These are phyloP conservation scores for Festucalex cinctus DNA, from an alignment of 2,113 vertebrate genomes.

Conservation along the genomic window DNA sequence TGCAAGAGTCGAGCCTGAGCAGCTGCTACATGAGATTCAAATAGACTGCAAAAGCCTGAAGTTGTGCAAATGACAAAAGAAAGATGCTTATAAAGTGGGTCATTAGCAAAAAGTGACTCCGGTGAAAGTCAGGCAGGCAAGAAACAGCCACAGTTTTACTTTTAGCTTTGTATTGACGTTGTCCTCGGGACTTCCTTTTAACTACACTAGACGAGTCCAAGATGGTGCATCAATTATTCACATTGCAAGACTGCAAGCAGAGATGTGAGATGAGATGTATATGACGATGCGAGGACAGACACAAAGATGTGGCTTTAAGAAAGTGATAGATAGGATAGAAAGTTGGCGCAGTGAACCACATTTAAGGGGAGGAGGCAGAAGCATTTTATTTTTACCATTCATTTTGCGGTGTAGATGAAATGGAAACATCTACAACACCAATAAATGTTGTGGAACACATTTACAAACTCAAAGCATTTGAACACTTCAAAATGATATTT, in stretches of 20 bases:
- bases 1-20: constrained; percentile 19
- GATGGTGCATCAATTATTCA: constrained; percentile 67
- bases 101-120: constrained; percentile 39
- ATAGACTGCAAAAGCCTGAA: constrained; percentile 14
- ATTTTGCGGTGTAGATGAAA: not conserved
- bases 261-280: constrained; percentile 39
- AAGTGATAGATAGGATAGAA: constrained; percentile 3
- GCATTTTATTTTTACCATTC: not conserved
- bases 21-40: constrained; percentile 6
- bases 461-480: not conserved
- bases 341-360: constrained; percentile 5
- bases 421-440: not conserved
- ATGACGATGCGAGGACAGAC: constrained; percentile 2
- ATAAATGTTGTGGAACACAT: not conserved
- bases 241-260: constrained; percentile 37
- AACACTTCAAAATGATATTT: not conserved
- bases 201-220: constrained; percentile 55
- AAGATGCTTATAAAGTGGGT: constrained; percentile 43
- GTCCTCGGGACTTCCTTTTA: constrained; percentile 60
- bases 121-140: constrained; percentile 24
- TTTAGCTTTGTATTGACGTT: constrained; percentile 57
- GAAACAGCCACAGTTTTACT: constrained; percentile 32
- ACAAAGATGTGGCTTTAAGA: constrained; percentile 19
- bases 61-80: constrained; percentile 8
- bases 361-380: constrained; percentile 4